Evolutionary conservation across 2,888 invertebrate species (phyloP).

Genomic region (Hirtodrosophila duncani): DNA sequence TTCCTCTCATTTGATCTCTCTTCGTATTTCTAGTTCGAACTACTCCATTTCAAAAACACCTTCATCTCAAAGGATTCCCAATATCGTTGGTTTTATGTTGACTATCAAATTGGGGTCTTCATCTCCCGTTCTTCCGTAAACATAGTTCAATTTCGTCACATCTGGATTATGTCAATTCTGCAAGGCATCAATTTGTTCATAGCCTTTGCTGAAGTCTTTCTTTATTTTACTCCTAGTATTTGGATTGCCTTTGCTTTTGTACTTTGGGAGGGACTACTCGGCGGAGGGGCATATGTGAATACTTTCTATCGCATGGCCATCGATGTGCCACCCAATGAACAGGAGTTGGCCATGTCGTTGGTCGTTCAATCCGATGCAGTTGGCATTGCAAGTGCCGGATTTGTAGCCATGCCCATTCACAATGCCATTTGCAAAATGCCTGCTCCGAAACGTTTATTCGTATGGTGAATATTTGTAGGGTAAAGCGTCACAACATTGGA

Average conservation of each 20-base stretch:
- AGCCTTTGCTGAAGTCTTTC: slow-evolving; percentile 83
- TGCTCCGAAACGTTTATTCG: slow-evolving; percentile 73
- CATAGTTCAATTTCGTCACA: slow-evolving; percentile 82
- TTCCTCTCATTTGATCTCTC: neutral
- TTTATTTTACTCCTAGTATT: slow-evolving; percentile 82
- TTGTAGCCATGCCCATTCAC: slow-evolving; percentile 86
- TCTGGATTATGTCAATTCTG: slow-evolving; percentile 86
- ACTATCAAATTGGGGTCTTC: slow-evolving; percentile 91
- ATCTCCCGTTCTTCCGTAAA: slow-evolving; percentile 89
- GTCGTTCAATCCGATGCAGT: slow-evolving; percentile 87
- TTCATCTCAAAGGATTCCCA: slow-evolving; percentile 82
- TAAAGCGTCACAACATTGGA: too few species aligned
- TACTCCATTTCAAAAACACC: slow-evolving; percentile 83
- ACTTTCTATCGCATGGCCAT: slow-evolving; percentile 87
- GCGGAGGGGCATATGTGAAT: slow-evolving; percentile 89
- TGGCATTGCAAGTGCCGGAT: slow-evolving; percentile 87
- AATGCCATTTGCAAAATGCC: slow-evolving; percentile 84
- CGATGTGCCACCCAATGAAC: slow-evolving; percentile 80
- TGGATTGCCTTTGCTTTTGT: slow-evolving; percentile 83
- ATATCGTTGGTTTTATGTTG: slow-evolving; percentile 89
- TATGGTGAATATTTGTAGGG: too few species aligned
- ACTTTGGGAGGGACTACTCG: slow-evolving; percentile 86
- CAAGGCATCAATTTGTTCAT: slow-evolving; percentile 83
- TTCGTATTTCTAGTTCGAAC: slow-evolving; percentile 82
- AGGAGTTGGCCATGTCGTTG: slow-evolving; percentile 85